phyloP scores from a whole-genome alignment of 1,140 invertebrate genomes.

The Aphaenogaster floridana region DNA sequence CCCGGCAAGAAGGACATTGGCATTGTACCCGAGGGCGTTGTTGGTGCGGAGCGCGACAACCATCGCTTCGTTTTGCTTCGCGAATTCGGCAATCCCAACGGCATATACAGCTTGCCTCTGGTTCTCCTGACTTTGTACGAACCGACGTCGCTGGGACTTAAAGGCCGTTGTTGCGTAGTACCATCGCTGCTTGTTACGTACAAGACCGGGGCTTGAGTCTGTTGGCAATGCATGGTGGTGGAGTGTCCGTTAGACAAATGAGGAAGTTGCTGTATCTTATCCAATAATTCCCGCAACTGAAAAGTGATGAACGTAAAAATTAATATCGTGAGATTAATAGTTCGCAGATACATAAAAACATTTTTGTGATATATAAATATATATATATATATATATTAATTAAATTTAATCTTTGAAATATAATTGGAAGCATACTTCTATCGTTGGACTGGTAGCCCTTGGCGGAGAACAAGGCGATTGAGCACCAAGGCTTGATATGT shows the following conservation, averaged over 20 bases:
- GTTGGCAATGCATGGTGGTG: constrained; percentile 70
- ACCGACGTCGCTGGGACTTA: constrained; percentile 76
- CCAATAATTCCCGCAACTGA: constrained; percentile 88
- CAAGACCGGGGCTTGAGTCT: constrained; percentile 81
- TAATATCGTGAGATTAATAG: neutral
- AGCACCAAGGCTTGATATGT: constrained; percentile 89
- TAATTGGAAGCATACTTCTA: constrained; percentile 85
- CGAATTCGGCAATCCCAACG: constrained; percentile 79
- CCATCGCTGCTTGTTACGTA: constrained; percentile 69
- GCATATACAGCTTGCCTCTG: constrained; percentile 84
- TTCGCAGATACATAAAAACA: neutral
- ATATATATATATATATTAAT: neutral
- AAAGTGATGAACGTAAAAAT: constrained; percentile 32
- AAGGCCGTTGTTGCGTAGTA: constrained; percentile 72
- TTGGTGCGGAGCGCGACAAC: constrained; percentile 92
- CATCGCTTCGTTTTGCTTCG: constrained; percentile 87
- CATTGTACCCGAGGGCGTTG: constrained; percentile 89
- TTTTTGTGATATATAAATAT: no score
- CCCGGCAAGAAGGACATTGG: constrained; percentile 82
- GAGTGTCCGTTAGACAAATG: constrained; percentile 79
- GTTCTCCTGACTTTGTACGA: constrained; percentile 76
- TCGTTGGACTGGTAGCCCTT: constrained; percentile 92
- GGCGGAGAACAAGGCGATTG: constrained; percentile 91
- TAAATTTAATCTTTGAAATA: neutral
- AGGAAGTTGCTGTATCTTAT: constrained; percentile 90